Base-by-base conservation (phyloP, 2,113 vertebrate species). In the Heterotis niloticus region DNA sequence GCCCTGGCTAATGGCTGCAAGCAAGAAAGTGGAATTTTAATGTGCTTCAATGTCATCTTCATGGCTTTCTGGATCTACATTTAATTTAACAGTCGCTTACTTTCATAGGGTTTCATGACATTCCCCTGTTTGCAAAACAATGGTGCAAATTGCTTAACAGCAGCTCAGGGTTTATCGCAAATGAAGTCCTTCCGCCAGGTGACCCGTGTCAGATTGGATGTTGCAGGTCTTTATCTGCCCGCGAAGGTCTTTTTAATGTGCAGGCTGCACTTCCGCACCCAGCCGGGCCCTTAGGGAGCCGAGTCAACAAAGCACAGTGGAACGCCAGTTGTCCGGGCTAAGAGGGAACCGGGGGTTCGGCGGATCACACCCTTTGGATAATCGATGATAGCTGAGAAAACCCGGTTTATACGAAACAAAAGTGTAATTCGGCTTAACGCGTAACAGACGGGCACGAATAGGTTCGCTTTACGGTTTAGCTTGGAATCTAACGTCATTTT, bases 1-100 rank as follows among this genome's bases (percentile, higher is more conserved):
- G 72, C 54, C 12, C 20, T 56, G 5, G 54, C 64, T 76, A 69
- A 75, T 75, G 73, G 64, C 79, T 80, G 16, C 18, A 29, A 80
- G 72, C 29, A 60, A 75, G 65, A 75, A 74, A 80, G 52, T 54
- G 5, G 64, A 80, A 80, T 76, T 68, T 68, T 76, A 80, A 80
- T 76, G 78, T 75, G 71, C 60, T 51, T 79, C 78, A 75, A 79
- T 79, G 78, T 80, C 79, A 69, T 76, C 62, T 24, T 80, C 73
- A 60, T 76, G 64, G 79, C 54, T 76, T 69, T 73, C 73, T 76
- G 75, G 71, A 69, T 80, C 62, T 67, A 75, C 79, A 80, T 80
- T 80, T 80, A 75, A 76, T 80, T 76, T 80, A 76, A 76, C 79
- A 80, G 79, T 80, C 79, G 69, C 54, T 76, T 80, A 69, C 79